These are phyloP conservation scores for Venturia canescens DNA, from an alignment of 1,140 invertebrate genomes.

Conservation along the genomic window DNA sequence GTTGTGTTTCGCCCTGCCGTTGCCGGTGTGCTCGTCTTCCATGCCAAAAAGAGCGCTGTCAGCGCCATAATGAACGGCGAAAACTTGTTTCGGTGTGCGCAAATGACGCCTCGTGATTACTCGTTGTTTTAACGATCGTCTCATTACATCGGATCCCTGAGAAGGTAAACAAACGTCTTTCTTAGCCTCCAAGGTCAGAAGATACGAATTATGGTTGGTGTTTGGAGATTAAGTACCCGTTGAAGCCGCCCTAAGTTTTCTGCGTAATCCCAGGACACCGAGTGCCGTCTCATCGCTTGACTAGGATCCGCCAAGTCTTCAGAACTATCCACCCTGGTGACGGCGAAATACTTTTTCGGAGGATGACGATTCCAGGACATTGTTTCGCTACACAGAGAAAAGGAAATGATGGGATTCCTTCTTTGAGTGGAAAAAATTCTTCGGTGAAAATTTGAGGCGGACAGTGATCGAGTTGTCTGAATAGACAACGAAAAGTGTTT, in stretches of 20 bases:
- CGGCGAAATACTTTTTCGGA: conserved; percentile 56
- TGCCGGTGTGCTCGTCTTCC: conserved; percentile 70
- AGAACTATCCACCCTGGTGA: conserved; percentile 2
- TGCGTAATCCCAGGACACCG: not conserved
- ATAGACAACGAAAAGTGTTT: too few species aligned
- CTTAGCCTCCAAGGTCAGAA: not conserved
- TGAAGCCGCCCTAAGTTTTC: not conserved
- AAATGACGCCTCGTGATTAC: conserved; percentile 59
- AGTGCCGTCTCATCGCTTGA: not conserved
- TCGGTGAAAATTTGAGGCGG: not conserved
- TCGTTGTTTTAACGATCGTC: conserved; percentile 50
- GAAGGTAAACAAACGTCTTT: not conserved
- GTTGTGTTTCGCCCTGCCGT: conserved; percentile 76
- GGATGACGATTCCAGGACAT: conserved; percentile 44
- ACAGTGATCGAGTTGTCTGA: too few species aligned
- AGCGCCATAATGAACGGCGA: conserved; percentile 68
- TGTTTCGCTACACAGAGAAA: not conserved
- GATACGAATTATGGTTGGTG: too few species aligned
- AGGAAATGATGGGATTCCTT: too few species aligned
- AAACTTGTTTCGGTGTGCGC: conserved; percentile 58
- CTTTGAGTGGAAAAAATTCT: too few species aligned
- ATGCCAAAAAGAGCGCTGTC: conserved; percentile 60
- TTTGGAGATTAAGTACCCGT: not conserved
- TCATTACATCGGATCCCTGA: conserved; percentile 51
- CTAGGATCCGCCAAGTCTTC: not conserved